Conservation (phyloP, 2,797 vertebrate genomes). For the Choloepus didactylus region DNA sequence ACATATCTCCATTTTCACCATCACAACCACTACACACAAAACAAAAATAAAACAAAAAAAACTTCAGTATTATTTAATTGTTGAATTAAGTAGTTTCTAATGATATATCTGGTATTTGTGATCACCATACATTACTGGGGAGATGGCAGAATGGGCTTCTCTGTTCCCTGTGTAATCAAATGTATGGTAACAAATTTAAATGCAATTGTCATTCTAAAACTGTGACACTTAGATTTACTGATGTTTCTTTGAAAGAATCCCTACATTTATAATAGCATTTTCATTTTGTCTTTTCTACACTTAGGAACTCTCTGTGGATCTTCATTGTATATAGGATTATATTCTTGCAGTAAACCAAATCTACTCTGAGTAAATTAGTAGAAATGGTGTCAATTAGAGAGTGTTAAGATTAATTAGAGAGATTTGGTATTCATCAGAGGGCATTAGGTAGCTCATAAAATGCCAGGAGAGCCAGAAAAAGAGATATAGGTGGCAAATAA, state of each 20-base stretch:
- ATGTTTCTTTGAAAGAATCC: slow-evolving; percentile 14
- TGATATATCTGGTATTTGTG: slow-evolving; percentile 4
- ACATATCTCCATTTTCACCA: neutral
- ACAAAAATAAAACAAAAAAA: neutral
- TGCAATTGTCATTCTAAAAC: slow-evolving; percentile 23
- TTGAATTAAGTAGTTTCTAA: slow-evolving; percentile 33
- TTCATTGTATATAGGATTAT: neutral
- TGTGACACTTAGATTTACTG: slow-evolving; percentile 31
- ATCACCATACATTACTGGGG: neutral
- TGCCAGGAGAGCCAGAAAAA: neutral
- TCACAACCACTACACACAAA: neutral
- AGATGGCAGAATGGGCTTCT: neutral
- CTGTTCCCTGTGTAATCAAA: slow-evolving; percentile 4
- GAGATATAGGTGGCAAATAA: neutral
- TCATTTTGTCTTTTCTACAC: slow-evolving; percentile 29
- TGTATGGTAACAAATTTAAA: slow-evolving; percentile 9
- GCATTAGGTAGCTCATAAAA: neutral
- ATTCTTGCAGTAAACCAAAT: neutral
- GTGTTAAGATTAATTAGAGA: slow-evolving; percentile 30
- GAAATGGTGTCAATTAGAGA: slow-evolving; percentile 36
- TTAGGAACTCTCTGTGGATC: neutral
- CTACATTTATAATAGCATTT: slow-evolving; percentile 17
- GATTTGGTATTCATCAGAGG: neutral
- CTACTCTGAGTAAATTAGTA: neutral
- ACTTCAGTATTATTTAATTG: neutral